Evolutionary conservation across 2,888 invertebrate species (phyloP), one percentile per base, ranked within the genome.

Genomic region (Coronaproctus castanopsis): DNA sequence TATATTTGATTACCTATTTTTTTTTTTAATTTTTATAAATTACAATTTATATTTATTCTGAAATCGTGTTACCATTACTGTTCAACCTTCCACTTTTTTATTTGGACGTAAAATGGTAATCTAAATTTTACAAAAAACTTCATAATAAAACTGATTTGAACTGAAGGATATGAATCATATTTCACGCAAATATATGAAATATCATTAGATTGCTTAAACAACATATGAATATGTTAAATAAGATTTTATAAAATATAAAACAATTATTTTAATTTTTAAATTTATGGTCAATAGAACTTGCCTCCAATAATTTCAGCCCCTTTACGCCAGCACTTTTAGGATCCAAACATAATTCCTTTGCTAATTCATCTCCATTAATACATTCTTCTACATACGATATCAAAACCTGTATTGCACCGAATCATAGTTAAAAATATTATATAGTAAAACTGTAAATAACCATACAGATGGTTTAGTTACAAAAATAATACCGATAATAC

Each of bases 301-400:
- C 84, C 71, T 87, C 85, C 3, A 96, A 76, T 57, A 96, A 77
- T 69, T 87, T 85, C 5, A 95, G 78, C 1, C 95, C 95, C 63
- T 89, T 83, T 69, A 91, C 90, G 1, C 89, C 88, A 1, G 90
- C 89, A 61, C 83, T 84, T 63, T 82, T 80, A 1, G 82, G 78
- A 68, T 86, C 83, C 58, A 90, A 78, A n/a, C 87, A 87, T 70
- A 87, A 75, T 69, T 84, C 83, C 65, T 82, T 81, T 55, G 81
- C 78, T 48, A 80, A 78, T 62, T 80, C 79, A 3, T 81, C 81
- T 21, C 81, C 80, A 66, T 79, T 80, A 59, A 89, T 78, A 61
- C 87, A 85, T 64, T 86, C 85, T 69, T 87, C 84, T 36, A 78
- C 76, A 60, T 78, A 77, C 51, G 75, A 73, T 57, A 80, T 74